These are phyloP conservation scores for Corythornis vintsioides DNA, from an alignment of 2,113 vertebrate species.

Conservation along the genomic window DNA sequence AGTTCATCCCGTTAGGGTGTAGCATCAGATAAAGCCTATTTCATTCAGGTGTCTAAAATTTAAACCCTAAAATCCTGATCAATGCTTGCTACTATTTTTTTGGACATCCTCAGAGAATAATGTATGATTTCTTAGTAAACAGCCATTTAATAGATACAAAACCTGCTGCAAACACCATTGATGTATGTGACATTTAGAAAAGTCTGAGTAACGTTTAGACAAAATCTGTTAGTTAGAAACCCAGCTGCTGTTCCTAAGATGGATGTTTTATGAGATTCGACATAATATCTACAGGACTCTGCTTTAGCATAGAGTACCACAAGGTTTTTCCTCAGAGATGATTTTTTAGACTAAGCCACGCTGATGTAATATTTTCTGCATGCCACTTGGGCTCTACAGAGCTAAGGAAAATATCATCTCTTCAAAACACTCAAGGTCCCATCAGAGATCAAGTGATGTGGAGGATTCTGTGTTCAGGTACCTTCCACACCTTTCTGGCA, in stretches of 20 bases:
- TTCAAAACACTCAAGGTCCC: background rate
- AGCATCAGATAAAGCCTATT: background rate
- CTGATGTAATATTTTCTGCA: background rate
- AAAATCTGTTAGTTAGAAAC: background rate
- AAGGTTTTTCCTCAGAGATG: fast-evolving
- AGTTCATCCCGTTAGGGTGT: background rate
- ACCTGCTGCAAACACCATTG: background rate
- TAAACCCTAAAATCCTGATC: background rate
- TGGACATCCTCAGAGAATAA: background rate
- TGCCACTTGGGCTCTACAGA: background rate
- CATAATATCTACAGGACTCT: background rate
- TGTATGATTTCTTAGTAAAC: background rate
- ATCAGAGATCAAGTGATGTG: background rate
- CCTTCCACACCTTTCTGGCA: background rate
- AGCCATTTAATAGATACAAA: background rate
- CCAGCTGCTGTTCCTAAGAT: background rate
- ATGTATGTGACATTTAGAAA: background rate
- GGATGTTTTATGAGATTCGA: background rate
- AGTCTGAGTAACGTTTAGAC: background rate
- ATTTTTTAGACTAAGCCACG: background rate
- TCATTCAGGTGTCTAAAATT: background rate
- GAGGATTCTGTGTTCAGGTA: background rate
- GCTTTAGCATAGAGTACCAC: background rate
- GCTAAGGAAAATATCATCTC: background rate
- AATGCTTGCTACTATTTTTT: background rate